Evolutionary conservation across 2,888 invertebrate species (phyloP).

Genomic region (Lepidocyrtoides sp.): DNA sequence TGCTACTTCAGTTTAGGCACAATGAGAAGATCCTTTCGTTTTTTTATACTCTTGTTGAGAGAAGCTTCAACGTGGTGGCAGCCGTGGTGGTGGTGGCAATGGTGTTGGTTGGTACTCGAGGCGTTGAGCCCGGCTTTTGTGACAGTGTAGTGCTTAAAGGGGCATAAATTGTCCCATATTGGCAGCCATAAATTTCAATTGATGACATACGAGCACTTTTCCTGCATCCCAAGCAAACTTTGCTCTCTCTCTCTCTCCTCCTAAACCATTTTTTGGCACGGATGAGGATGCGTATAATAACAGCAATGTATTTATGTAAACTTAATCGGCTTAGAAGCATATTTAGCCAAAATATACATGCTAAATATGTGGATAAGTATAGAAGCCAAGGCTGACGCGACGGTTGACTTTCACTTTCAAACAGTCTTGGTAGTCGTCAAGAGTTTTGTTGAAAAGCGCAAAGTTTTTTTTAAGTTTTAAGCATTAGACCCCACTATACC

Average conservation of each 20-base stretch:
- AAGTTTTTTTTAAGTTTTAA: conserved; percentile 39
- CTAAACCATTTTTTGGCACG: conserved; percentile 56
- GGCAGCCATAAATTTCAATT: conserved; percentile 84
- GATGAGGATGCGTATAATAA: neutral
- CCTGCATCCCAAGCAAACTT: conserved; percentile 70
- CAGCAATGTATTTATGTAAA: neutral
- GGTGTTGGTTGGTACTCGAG: conserved; percentile 66
- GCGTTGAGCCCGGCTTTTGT: conserved; percentile 76
- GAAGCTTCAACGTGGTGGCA: conserved; percentile 14
- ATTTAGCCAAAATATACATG: too few species aligned
- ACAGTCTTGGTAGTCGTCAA: neutral
- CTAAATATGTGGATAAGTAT: neutral
- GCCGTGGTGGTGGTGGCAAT: neutral
- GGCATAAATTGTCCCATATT: conserved; percentile 83
- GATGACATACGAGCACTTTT: conserved; percentile 82
- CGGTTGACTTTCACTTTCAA: conserved; percentile 45
- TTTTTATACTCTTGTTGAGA: conserved; percentile 7
- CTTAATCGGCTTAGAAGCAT: too few species aligned
- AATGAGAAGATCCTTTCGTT: neutral
- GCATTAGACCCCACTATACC: neutral
- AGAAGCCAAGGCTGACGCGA: conserved; percentile 54
- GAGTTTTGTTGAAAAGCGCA: conserved; percentile 5
- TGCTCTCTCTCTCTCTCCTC: neutral
- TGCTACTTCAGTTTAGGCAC: neutral
- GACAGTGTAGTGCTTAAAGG: conserved; percentile 78